Conservation (phyloP, 2,797 vertebrate genomes). For the Takifugu ocellatus region DNA sequence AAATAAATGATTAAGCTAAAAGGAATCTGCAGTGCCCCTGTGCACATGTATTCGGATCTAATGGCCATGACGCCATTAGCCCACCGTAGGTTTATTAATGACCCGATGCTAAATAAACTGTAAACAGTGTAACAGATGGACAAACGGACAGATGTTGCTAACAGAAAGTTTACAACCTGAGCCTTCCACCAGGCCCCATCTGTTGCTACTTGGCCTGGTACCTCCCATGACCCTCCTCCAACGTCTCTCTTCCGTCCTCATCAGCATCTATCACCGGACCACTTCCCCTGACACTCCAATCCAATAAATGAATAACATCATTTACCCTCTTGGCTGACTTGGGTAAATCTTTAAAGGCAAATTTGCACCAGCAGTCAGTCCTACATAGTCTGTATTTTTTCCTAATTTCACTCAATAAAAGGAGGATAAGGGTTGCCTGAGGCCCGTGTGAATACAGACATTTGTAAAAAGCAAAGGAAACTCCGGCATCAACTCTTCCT, state of each 20-base stretch:
- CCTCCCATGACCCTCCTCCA: conserved; percentile 72
- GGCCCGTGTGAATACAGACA: conserved; percentile 14
- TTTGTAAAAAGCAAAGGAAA: conserved; percentile 19
- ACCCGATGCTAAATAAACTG: conserved; percentile 58
- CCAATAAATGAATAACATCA: conserved; percentile 30
- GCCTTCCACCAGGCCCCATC: conserved; percentile 76
- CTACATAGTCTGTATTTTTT: too few relatives aligned
- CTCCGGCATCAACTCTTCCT: conserved; percentile 24
- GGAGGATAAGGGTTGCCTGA: conserved; percentile 6
- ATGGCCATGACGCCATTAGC: conserved; percentile 5
- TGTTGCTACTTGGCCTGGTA: conserved; percentile 69
- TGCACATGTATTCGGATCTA: conserved; percentile 8
- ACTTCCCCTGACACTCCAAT: conserved; percentile 8
- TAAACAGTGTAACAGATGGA: conserved; percentile 73
- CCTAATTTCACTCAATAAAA: not conserved
- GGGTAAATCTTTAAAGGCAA: conserved; percentile 15
- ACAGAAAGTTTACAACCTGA: conserved; percentile 82
- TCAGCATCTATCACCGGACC: conserved; percentile 55
- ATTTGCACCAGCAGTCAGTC: not conserved
- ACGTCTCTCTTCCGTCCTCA: conserved; percentile 52
- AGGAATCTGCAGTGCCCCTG: conserved; percentile 3
- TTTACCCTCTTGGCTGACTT: conserved; percentile 34
- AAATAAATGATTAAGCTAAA: conserved; percentile 26
- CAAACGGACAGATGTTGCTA: conserved; percentile 79
- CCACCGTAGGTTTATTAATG: conserved; percentile 42